A percentile compares a stretch with the other conserved stretches of the same genome.
phyloP scores from a whole-genome alignment of 2,113 vertebrate species.

The Tupaia tana region DNA sequence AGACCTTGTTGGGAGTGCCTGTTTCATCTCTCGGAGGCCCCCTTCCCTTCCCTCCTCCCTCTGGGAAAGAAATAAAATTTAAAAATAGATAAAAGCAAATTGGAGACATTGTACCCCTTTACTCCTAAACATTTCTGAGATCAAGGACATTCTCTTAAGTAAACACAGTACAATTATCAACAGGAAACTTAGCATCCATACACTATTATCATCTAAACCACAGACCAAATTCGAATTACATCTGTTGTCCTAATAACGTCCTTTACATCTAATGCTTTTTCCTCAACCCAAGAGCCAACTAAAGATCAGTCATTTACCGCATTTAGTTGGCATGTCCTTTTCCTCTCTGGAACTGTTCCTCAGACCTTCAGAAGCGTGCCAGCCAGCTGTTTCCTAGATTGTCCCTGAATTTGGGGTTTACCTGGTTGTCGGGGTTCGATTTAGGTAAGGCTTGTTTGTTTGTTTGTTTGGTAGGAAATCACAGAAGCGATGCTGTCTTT shows the following conservation, averaged over 20 bases:
- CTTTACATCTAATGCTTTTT: background rate
- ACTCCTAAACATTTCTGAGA: slow-evolving; percentile 42
- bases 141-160: slow-evolving; percentile 18
- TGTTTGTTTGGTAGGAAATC: background rate
- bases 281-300: background rate
- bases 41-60: too few relatives aligned
- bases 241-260: background rate
- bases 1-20: too few relatives aligned
- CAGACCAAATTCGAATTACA: slow-evolving; percentile 2
- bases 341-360: background rate
- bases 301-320: background rate
- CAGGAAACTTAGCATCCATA: background rate
- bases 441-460: background rate
- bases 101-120: background rate
- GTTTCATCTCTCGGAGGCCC: too few relatives aligned
- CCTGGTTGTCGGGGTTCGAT: background rate
- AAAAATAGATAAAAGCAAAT: slow-evolving; percentile 36
- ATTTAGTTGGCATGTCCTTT: background rate
- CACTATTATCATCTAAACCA: background rate
- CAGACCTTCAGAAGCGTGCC: background rate
- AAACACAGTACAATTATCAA: background rate
- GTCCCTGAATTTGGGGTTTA: background rate
- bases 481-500: background rate
- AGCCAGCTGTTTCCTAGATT: background rate
- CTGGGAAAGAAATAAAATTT: too few relatives aligned